Evolutionary conservation across 1,140 invertebrate species (phyloP), one percentile per base, ranked within the genome.

Genomic region (Cydia fagiglandana): DNA sequence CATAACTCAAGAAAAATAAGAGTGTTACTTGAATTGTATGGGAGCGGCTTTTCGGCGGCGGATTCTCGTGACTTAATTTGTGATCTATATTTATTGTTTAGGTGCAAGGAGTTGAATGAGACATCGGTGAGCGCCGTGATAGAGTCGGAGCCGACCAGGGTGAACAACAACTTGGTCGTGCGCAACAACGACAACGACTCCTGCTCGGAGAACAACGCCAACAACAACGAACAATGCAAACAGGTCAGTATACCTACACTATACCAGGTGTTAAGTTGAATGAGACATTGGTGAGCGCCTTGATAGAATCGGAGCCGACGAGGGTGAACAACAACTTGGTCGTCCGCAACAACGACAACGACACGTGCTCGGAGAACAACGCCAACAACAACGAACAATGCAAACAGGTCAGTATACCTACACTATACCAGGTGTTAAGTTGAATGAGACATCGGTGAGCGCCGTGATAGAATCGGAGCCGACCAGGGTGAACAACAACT

Each of bases 31-130:
- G 24, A 24, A 24, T 24, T 24, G 24, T 24, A 24, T 24, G 24
- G 24, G 24, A 24, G 24, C 24, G 24, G 24, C 2, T 24, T 24
- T 24, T 24, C 24, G 24, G n/a, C n/a, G n/a, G n/a, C n/a, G n/a
- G n/a, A n/a, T 24, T 2, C 24, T 24, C 24, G 24, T 24, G 24
- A 24, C 1, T 24, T 24, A 24, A 24, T 24, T 24, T 24, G 24
- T 53, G 7, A n/a, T n/a, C 28, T 1, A 6, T 28, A 77, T 12
- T 61, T 13, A 64, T 75, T 45, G 77, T 10, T 75, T 64, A 89
- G 88, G 75, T 90, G 90, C 80, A 90, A 90, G 79, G 88, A 90
- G 76, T 41, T 88, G 24, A 89, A 89, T 75, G 88, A 90, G 64
- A 86, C 83, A 0, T 87, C 85, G 34, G 84, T 84, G 0, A 90